phyloP scores from a whole-genome alignment of 2,113 vertebrate genomes.

The Tylochromis polylepis region DNA sequence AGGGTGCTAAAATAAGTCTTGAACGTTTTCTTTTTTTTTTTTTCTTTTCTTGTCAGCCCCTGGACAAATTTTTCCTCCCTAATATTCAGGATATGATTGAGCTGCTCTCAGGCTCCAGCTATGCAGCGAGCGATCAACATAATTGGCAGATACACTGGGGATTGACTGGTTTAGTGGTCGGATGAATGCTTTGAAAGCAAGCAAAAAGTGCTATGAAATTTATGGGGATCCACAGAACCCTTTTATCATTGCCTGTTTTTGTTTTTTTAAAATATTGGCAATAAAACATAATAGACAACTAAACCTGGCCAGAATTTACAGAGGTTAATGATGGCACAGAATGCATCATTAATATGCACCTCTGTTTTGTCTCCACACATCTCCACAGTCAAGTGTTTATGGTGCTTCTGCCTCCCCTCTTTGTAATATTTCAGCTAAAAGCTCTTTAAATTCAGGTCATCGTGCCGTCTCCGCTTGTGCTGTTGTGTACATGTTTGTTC shows the following conservation, averaged over 20 bases:
- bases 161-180: slow-evolving; percentile 5
- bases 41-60: neutral
- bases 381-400: neutral
- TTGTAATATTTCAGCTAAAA: neutral
- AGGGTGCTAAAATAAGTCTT: neutral
- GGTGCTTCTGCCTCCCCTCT: neutral
- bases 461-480: neutral
- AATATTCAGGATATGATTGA: slow-evolving; percentile 2
- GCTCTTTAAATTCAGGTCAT: neutral
- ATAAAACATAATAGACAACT: neutral
- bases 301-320: neutral
- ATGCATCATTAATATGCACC: neutral
- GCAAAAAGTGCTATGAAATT: neutral
- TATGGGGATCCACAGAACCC: neutral
- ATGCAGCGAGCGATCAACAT: neutral
- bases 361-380: neutral
- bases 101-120: neutral
- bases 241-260: neutral
- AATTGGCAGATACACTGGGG: neutral
- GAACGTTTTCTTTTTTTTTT: neutral
- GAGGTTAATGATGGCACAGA: neutral
- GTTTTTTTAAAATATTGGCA: neutral
- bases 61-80: neutral
- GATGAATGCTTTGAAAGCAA: neutral
- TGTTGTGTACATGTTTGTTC: neutral